These are phyloP conservation scores for Luscinia luscinia DNA, from an alignment of 2,797 vertebrate species.

Conservation along the genomic window DNA sequence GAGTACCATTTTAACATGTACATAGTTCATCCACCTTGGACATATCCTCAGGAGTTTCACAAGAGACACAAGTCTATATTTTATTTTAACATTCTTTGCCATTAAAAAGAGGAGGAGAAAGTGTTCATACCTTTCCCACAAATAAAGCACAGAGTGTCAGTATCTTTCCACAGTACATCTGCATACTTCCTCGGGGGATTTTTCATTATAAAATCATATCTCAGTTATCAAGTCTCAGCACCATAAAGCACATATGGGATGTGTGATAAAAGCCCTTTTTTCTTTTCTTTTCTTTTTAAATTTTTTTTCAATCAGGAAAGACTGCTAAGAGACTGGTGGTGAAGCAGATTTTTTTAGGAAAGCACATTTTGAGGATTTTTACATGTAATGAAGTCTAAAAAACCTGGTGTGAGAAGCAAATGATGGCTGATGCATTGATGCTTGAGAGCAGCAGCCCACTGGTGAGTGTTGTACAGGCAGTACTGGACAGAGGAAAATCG, in stretches of 20 bases:
- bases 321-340: background rate
- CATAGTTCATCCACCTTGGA: background rate
- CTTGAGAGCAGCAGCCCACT: background rate
- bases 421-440: background rate
- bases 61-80: background rate
- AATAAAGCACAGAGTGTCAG: constrained; percentile 8
- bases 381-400: background rate
- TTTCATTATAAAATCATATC: constrained; percentile 48
- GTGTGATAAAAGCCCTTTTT: background rate
- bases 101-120: background rate
- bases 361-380: background rate
- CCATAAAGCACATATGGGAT: constrained; percentile 22
- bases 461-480: background rate
- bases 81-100: background rate
- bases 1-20: background rate
- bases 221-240: constrained; percentile 35
- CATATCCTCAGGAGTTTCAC: background rate
- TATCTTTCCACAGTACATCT: constrained; percentile 21
- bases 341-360: background rate
- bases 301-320: background rate
- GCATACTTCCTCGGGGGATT: background rate
- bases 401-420: background rate
- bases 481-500: background rate
- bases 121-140: background rate
- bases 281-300: background rate